A percentile compares a stretch with the other conserved stretches of the same genome.
Evolutionary conservation across 2,113 vertebrate species (phyloP).

Genomic region (Isurus oxyrinchus): DNA sequence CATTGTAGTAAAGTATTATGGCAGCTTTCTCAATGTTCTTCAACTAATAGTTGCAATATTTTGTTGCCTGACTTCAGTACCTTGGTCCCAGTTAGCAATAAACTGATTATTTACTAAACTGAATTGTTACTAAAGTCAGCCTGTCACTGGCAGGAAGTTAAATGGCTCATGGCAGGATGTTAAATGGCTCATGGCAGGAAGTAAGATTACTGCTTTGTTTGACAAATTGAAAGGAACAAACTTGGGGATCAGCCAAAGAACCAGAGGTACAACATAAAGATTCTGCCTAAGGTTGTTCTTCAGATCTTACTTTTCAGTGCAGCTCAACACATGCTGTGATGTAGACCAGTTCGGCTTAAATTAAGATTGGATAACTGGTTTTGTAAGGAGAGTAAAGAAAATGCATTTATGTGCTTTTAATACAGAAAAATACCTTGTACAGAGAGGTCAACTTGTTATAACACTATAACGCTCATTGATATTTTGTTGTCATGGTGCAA

Average conservation of each 20-base stretch:
- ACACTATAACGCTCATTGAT: no score
- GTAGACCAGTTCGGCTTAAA: neutral
- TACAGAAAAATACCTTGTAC: no score
- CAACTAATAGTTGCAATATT: neutral
- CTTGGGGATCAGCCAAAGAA: neutral
- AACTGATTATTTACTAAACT: neutral
- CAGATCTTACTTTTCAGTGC: no score
- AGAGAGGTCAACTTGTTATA: no score
- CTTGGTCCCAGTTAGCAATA: neutral
- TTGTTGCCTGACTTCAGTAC: neutral
- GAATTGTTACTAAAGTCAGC: neutral
- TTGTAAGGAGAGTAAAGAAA: neutral
- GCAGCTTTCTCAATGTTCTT: neutral
- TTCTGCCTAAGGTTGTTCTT: neutral
- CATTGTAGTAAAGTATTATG: neutral
- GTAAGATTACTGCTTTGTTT: neutral
- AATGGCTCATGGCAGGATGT: neutral
- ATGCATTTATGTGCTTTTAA: no score
- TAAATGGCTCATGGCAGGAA: neutral
- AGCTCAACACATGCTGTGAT: no score
- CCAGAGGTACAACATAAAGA: no score
- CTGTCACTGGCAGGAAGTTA: neutral
- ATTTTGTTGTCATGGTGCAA: no score
- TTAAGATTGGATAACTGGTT: neutral
- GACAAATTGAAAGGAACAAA: no score